phyloP scores from a whole-genome alignment of 92 coral and sea anemone genomes.

The Actinostola sp. region DNA sequence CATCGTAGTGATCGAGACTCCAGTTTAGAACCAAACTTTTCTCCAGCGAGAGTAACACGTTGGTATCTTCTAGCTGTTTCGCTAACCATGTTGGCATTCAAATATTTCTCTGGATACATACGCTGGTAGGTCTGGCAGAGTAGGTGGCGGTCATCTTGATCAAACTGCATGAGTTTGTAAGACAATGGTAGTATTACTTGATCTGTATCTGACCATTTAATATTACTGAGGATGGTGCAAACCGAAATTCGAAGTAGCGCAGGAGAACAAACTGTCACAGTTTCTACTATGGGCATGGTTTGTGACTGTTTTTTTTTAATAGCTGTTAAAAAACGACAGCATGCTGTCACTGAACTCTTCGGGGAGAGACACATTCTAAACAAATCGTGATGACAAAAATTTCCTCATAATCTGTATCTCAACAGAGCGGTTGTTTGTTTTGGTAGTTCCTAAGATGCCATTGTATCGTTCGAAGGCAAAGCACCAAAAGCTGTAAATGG shows the following conservation, averaged over 20 bases:
- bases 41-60: conserved; percentile 31
- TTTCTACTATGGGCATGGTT: background rate
- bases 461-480: conserved; percentile 46
- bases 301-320: background rate
- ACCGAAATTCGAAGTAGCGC: background rate
- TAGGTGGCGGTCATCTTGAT: conserved; percentile 12
- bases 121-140: background rate
- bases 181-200: conserved; percentile 2
- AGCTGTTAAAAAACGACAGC: conserved; percentile 1
- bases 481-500: conserved; percentile 52
- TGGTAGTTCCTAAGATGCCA: conserved; percentile 28
- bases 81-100: conserved; percentile 10
- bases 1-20: conserved; percentile 43
- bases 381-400: conserved; percentile 7
- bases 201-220: conserved; percentile 14
- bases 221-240: background rate
- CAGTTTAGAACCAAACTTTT: conserved; percentile 45
- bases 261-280: background rate
- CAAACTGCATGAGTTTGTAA: conserved; percentile 24
- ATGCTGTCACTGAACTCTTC: conserved; percentile 4
- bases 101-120: conserved; percentile 1
- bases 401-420: conserved; percentile 42
- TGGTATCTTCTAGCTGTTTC: conserved; percentile 14
- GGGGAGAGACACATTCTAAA: background rate
- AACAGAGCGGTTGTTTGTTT: conserved; percentile 27